Evolutionary conservation across 1,140 invertebrate species (phyloP).

Genomic region (Drosophila littoralis): DNA sequence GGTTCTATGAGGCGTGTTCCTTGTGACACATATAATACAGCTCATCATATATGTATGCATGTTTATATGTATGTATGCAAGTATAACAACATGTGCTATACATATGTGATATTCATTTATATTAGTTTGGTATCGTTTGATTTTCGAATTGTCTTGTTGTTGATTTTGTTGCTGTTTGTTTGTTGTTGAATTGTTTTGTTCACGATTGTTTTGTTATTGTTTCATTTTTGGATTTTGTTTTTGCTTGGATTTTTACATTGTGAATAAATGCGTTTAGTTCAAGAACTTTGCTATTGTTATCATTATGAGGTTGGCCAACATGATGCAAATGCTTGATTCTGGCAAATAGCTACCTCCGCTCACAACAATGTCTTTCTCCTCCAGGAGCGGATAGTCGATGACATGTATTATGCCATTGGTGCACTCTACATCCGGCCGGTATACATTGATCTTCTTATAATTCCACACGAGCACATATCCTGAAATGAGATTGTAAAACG

Average conservation of each 20-base stretch:
- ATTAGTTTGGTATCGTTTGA: constrained; percentile 52
- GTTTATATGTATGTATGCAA: constrained; percentile 32
- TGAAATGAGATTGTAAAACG: constrained; percentile 40
- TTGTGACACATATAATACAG: constrained; percentile 79
- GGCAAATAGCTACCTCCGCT: constrained; percentile 83
- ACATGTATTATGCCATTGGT: constrained; percentile 97
- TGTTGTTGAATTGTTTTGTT: constrained; percentile 44
- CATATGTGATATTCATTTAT: constrained; percentile 52
- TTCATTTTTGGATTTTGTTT: constrained; percentile 60
- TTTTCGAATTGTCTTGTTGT: constrained; percentile 28
- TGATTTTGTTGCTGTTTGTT: constrained; percentile 37
- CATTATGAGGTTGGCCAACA: constrained; percentile 84
- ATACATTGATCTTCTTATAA: constrained; percentile 92
- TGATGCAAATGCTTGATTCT: constrained; percentile 80
- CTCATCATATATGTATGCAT: constrained; percentile 26
- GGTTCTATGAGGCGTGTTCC: constrained; percentile 48
- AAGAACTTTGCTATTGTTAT: constrained; percentile 83
- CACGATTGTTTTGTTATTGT: constrained; percentile 62
- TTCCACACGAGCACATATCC: constrained; percentile 92
- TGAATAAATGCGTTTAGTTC: constrained; percentile 73
- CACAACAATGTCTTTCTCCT: constrained; percentile 92
- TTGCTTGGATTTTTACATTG: constrained; percentile 70
- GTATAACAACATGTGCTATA: constrained; percentile 60
- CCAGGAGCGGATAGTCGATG: constrained; percentile 92
- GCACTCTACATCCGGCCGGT: constrained; percentile 94